Conservation (phyloP, 2,888 invertebrate genomes). For the Phrixothrix hirtus region DNA sequence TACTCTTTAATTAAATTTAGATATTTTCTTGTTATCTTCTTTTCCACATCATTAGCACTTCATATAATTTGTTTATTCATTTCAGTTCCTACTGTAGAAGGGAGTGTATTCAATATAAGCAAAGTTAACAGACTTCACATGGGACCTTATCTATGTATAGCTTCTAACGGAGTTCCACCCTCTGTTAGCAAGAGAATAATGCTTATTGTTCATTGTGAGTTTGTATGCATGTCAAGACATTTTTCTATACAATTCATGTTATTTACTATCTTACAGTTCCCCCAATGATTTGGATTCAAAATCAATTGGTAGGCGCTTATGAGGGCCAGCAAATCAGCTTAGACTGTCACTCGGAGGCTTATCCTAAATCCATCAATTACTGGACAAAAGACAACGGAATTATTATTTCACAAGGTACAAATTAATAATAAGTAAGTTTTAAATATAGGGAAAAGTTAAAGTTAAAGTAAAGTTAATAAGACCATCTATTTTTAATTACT, state of each 20-base stretch:
- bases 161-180: slow-evolving; percentile 82
- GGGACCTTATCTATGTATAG: slow-evolving; percentile 78
- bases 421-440: no score
- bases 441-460: slow-evolving; percentile 39
- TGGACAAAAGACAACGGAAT: slow-evolving; percentile 72
- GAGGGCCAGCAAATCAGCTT: slow-evolving; percentile 69
- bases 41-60: slow-evolving; percentile 29
- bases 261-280: slow-evolving; percentile 71
- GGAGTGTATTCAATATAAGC: slow-evolving; percentile 68
- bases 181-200: slow-evolving; percentile 86
- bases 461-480: no score
- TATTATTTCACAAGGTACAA: slow-evolving; percentile 66
- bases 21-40: slow-evolving; percentile 23
- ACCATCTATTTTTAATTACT: no score
- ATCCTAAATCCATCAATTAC: slow-evolving; percentile 72
- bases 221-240: no score
- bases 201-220: slow-evolving; percentile 79
- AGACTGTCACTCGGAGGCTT: slow-evolving; percentile 75
- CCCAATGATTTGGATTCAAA: slow-evolving; percentile 74
- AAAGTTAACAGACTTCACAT: slow-evolving; percentile 75
- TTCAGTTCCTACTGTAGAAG: slow-evolving; percentile 68
- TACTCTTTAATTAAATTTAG: slow-evolving; percentile 9
- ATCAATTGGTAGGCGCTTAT: slow-evolving; percentile 71
- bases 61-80: slow-evolving; percentile 23
- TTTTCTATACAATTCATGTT: no score